Base-by-base conservation (phyloP, 2,113 vertebrate genomes). In the Xyrauchen texanus region DNA sequence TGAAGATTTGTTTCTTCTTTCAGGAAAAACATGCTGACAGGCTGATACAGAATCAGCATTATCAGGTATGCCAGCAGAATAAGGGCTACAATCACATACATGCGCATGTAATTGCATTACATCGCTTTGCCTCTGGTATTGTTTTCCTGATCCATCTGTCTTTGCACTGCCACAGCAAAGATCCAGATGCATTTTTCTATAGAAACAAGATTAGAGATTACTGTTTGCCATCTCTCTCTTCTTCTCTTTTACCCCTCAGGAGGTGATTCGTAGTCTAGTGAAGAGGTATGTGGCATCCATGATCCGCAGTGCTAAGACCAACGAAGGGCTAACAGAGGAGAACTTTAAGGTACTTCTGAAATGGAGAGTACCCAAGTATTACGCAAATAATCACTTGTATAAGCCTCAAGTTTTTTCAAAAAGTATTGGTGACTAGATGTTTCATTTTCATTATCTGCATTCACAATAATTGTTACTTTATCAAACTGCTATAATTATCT, bases 291-390 rank as follows among this genome's bases (percentile, higher is more conserved):
- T 98, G 7, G 96, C 97, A 49, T 97, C 96, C 79, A 98, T 98
- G 96, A 97, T 98, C 83, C 94, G 97, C 87, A 98, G 95, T 83
- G 96, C 96, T 72, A 98, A 98, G 93, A 97, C 95, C 21, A 96
- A 96, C 0, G 97, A 98, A 84, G 96, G 97, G 0, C 91, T 98
- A 85, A 98, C 96, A 0, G 97, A 98, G 90, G 97, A 98, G 87
- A 98, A 98, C 81, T 98, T 98, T 75, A 98, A 98, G 96, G 97
- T 98, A 88, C 88, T 52, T 55, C 4, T 44, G n/a, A 49, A 55
- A 55, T 5, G 4, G 9, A 34, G 1, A 1, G 21, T 34, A 34
- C 21, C 21, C 21, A 34, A 1, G 21, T 34, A 34, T 34, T 3
- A 34, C 3, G 21, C 21, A 34, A 34, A 34, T 34, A 34, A 34